These are phyloP conservation scores for Talpa occidentalis DNA, from an alignment of 2,113 vertebrate genomes.

Conservation along the genomic window DNA sequence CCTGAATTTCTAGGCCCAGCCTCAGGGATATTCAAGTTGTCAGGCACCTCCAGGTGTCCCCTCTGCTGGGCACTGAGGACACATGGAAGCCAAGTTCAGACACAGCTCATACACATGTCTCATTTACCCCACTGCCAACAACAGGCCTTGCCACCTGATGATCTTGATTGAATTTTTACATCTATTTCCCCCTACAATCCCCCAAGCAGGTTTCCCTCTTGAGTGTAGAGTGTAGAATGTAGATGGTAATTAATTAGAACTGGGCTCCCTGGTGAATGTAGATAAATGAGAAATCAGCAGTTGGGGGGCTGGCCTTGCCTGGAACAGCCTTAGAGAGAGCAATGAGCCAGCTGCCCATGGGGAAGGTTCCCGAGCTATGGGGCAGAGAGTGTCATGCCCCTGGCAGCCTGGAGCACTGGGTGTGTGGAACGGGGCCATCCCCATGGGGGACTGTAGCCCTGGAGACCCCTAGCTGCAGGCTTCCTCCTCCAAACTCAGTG, in stretches of 20 bases:
- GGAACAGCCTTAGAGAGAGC: slow-evolving; percentile 28
- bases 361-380: background rate
- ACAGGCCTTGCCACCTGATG: slow-evolving; percentile 70
- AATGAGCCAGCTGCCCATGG: background rate
- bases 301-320: slow-evolving; percentile 61
- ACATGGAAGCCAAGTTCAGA: background rate
- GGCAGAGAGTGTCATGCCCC: background rate
- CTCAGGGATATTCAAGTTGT: background rate
- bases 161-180: slow-evolving; percentile 81
- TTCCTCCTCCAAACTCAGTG: background rate
- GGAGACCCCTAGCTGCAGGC: background rate
- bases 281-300: slow-evolving; percentile 77
- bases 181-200: slow-evolving; percentile 64
- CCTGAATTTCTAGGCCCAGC: background rate
- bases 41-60: background rate
- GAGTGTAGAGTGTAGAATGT: slow-evolving; percentile 74
- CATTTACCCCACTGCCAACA: slow-evolving; percentile 73
- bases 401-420: background rate
- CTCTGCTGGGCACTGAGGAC: background rate
- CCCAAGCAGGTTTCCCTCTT: slow-evolving; percentile 78
- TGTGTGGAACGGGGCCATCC: background rate
- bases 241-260: slow-evolving; percentile 87
- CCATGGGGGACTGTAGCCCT: background rate
- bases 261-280: slow-evolving; percentile 66
- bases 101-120: background rate